phyloP scores from a whole-genome alignment of 2,797 vertebrate species.

The Rhinogobio ventralis region DNA sequence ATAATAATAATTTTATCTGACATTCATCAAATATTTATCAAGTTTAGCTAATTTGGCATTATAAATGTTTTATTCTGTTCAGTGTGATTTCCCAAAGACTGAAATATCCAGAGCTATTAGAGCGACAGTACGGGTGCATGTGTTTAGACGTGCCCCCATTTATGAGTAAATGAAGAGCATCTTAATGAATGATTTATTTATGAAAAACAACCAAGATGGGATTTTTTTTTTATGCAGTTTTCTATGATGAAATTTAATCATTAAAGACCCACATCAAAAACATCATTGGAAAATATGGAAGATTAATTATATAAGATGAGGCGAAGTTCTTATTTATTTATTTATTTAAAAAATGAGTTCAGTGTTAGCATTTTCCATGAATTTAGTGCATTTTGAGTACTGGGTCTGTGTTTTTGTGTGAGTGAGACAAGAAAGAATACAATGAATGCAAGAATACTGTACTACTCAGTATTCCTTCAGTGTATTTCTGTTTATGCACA shows the following conservation, averaged over 20 bases:
- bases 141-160: not conserved
- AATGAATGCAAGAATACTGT: not conserved
- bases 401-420: not conserved
- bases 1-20: not conserved
- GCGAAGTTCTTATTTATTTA: not conserved
- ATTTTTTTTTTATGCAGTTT: not conserved
- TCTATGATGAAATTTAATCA: not conserved
- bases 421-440: not conserved
- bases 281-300: not conserved
- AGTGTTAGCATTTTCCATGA: not conserved
- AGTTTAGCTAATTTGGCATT: not conserved
- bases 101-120: constrained; percentile 3
- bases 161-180: not conserved
- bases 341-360: not conserved
- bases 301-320: not conserved
- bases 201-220: not conserved
- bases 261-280: not conserved
- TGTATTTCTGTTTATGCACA: not conserved
- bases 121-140: not conserved
- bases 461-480: not conserved
- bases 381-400: not conserved
- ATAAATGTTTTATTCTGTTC: not conserved
- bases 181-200: not conserved
- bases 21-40: not conserved
- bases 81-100: not conserved